Conservation (phyloP, 2,113 vertebrate genomes). For the Pantherophis guttatus region DNA sequence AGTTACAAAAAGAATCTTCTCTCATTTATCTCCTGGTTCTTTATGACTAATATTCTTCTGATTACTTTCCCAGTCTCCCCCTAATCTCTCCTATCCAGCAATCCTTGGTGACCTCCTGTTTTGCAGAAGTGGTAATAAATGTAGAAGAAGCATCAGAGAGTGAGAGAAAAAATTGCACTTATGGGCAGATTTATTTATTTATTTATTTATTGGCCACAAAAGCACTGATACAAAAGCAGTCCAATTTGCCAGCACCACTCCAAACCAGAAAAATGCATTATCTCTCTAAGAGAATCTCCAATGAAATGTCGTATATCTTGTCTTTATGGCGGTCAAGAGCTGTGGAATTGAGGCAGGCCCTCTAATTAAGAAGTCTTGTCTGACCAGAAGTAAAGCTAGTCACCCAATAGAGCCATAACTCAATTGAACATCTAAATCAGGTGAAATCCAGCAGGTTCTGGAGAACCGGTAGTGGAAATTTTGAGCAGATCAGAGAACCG, state of each 20-base stretch:
- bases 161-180: neutral
- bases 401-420: neutral
- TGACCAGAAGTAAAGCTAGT: neutral
- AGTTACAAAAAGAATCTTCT: neutral
- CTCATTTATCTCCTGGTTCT: neutral
- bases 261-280: neutral
- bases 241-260: neutral
- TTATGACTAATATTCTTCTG: neutral
- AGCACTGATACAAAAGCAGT: neutral
- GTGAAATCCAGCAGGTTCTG: too few species aligned
- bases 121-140: neutral
- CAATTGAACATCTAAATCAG: neutral
- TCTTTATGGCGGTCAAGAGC: neutral
- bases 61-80: neutral
- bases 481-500: too few species aligned
- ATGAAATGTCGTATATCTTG: neutral
- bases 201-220: neutral
- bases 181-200: neutral
- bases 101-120: neutral
- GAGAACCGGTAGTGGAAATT: too few species aligned
- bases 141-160: neutral
- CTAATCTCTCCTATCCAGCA: neutral
- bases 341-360: neutral
- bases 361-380: neutral
- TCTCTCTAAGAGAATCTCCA: neutral